Evolutionary conservation across 2,113 vertebrate species (phyloP).

Genomic region (Azemiops feae): DNA sequence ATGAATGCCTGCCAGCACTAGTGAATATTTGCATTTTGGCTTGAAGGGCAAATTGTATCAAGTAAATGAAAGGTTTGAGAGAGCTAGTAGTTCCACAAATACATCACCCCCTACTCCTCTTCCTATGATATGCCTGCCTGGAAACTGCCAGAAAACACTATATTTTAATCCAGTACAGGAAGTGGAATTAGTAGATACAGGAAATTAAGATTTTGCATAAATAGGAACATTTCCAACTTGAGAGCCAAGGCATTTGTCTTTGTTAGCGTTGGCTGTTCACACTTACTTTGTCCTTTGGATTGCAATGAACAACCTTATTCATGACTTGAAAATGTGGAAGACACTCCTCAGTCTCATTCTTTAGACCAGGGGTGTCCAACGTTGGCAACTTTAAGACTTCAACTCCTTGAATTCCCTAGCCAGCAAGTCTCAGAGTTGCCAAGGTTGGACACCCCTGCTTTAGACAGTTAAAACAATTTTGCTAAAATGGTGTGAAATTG

Average conservation of each 20-base stretch:
- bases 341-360: neutral
- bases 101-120: neutral
- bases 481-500: neutral
- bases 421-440: neutral
- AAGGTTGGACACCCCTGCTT: neutral
- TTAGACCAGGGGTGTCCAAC: neutral
- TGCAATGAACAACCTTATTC: neutral
- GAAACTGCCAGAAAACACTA: neutral
- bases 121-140: neutral
- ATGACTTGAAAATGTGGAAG: neutral
- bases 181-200: neutral
- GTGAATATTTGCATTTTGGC: too few relatives aligned
- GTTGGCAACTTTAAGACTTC: neutral
- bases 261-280: neutral
- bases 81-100: neutral
- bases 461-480: neutral
- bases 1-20: neutral
- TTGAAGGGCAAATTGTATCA: neutral
- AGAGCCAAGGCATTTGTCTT: neutral
- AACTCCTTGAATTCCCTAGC: neutral
- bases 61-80: neutral
- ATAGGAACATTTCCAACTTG: neutral
- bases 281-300: neutral
- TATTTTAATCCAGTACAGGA: neutral
- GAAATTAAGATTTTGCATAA: neutral